phyloP scores from a whole-genome alignment of 2,797 vertebrate genomes.

The Hipposideros larvatus region DNA sequence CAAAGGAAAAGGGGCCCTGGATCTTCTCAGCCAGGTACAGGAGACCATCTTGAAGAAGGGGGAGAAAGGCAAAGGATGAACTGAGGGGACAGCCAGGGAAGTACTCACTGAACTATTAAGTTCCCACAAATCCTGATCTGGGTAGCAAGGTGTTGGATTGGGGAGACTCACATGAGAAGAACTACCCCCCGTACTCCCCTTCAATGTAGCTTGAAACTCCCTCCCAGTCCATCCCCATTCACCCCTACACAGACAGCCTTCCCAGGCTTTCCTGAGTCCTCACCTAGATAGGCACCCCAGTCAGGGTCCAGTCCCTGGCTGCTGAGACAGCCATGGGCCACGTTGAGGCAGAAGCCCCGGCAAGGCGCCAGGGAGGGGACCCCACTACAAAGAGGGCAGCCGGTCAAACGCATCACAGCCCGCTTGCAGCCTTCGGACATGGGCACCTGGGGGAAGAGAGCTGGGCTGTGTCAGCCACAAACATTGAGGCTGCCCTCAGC shows the following conservation, averaged over 20 bases:
- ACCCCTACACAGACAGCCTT: background rate
- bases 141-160: background rate
- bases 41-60: slow-evolving; percentile 89
- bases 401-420: slow-evolving; percentile 94
- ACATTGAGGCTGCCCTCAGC: background rate
- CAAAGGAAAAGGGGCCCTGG: slow-evolving; percentile 94
- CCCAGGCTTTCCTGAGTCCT: slow-evolving; percentile 61
- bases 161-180: background rate
- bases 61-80: background rate
- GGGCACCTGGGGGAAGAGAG: slow-evolving; percentile 77
- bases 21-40: slow-evolving; percentile 93
- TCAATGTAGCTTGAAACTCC: background rate
- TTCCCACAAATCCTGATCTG: background rate
- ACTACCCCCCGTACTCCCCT: background rate
- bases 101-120: background rate
- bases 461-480: slow-evolving; percentile 34
- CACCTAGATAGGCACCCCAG: slow-evolving; percentile 95
- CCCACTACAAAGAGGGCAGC: slow-evolving; percentile 94
- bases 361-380: slow-evolving; percentile 91
- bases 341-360: slow-evolving; percentile 93
- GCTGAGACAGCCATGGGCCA: slow-evolving; percentile 95
- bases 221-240: background rate
- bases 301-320: slow-evolving; percentile 92
- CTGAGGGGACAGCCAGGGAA: background rate
- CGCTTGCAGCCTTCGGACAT: slow-evolving; percentile 84